phyloP scores from a whole-genome alignment of 2,113 vertebrate genomes.

The Malaclemys terrapin region DNA sequence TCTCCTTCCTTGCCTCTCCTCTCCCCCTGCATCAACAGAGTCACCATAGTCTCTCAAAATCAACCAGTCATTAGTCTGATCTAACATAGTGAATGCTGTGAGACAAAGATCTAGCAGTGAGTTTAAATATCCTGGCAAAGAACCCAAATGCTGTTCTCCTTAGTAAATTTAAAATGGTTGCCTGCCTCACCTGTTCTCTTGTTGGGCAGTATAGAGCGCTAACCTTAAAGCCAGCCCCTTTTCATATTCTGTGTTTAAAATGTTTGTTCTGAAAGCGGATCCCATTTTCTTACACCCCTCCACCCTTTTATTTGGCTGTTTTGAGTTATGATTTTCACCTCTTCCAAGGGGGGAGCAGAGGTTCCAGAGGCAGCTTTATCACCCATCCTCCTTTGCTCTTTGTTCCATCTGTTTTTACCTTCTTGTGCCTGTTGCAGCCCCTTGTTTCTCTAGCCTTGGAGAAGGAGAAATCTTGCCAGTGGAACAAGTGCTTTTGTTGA shows the following conservation, averaged over 20 bases:
- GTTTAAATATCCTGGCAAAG: constrained; percentile 65
- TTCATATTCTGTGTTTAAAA: neutral
- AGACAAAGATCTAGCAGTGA: constrained; percentile 70
- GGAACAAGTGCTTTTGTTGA: neutral
- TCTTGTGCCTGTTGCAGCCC: neutral
- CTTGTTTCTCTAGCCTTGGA: neutral
- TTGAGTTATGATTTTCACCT: neutral
- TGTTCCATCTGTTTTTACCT: neutral
- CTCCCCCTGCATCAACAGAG: constrained; percentile 45
- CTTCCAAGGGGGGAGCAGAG: neutral
- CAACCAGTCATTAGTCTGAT: constrained; percentile 74
- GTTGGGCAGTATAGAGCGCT: neutral
- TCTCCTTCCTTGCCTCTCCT: constrained; percentile 45
- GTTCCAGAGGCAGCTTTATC: neutral
- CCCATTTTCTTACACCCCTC: neutral
- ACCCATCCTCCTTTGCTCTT: neutral
- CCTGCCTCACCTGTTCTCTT: neutral
- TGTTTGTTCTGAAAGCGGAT: neutral
- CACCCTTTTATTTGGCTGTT: constrained; percentile 6
- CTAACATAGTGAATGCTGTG: constrained; percentile 67
- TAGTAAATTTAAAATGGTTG: constrained; percentile 47
- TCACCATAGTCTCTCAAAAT: constrained; percentile 70
- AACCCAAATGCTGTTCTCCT: constrained; percentile 53
- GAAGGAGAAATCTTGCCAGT: neutral
- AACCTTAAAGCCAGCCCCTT: constrained; percentile 23